Evolutionary conservation across 2,888 invertebrate species (phyloP).

Genomic region (Mesorhabditis sp.): DNA sequence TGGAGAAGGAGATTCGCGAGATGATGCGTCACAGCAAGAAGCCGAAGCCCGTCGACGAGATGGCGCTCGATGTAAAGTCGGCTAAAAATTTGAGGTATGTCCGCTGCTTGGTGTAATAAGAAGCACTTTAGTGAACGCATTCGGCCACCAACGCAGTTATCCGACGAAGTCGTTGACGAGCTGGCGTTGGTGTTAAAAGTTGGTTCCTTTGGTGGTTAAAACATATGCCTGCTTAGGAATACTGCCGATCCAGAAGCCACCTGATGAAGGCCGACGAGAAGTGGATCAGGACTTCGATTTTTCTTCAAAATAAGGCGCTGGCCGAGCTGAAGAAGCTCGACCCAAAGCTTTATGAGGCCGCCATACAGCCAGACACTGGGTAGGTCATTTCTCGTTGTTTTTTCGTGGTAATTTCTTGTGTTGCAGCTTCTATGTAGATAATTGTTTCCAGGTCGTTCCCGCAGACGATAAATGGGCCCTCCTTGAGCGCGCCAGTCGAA

Average conservation of each 20-base stretch:
- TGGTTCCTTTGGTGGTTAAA: not conserved
- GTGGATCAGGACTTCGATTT: constrained; percentile 70
- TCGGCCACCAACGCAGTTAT: constrained; percentile 44
- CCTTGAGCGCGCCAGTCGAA: constrained; percentile 77
- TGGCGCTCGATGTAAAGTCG: constrained; percentile 64
- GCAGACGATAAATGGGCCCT: constrained; percentile 72
- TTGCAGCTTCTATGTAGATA: not conserved
- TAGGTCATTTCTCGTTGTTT: not conserved
- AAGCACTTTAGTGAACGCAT: constrained; percentile 50
- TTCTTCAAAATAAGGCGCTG: constrained; percentile 75
- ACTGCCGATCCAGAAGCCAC: constrained; percentile 26
- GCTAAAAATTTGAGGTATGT: constrained; percentile 48
- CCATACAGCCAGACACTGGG: constrained; percentile 69
- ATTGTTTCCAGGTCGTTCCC: constrained; percentile 63
- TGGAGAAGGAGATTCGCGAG: constrained; percentile 75
- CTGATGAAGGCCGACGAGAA: constrained; percentile 64
- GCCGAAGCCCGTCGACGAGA: constrained; percentile 83
- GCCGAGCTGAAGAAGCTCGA: constrained; percentile 76
- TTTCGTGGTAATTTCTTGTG: not conserved
- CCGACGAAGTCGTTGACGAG: constrained; percentile 66
- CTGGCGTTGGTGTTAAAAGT: constrained; percentile 39
- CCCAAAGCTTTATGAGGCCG: constrained; percentile 80
- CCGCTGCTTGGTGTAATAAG: not conserved
- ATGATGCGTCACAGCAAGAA: constrained; percentile 77
- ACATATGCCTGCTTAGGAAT: constrained; percentile 24